A percentile compares a stretch with the other conserved stretches of the same genome.
phyloP scores from a whole-genome alignment of 2,113 vertebrate species.

The Oostethus manadensis region DNA sequence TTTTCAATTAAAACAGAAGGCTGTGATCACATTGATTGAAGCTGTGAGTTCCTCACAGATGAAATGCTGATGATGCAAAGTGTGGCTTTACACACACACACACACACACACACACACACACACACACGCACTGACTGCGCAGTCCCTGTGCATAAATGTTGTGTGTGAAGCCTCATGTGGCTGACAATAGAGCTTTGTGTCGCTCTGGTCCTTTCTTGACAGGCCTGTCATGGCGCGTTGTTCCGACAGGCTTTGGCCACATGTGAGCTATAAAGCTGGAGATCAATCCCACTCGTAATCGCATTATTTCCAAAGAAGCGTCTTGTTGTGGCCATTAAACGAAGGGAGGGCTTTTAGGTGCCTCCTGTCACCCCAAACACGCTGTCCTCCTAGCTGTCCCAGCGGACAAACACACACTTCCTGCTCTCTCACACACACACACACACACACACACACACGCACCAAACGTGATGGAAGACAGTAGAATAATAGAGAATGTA shows the following conservation, averaged over 20 bases:
- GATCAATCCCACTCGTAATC: slow-evolving; percentile 56
- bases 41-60: too few relatives aligned
- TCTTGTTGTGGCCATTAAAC: slow-evolving; percentile 24
- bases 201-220: slow-evolving; percentile 25
- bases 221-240: slow-evolving; percentile 24
- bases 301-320: slow-evolving; percentile 53
- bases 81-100: slow-evolving; percentile 3
- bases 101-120: too few relatives aligned
- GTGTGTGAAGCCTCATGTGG: slow-evolving; percentile 35
- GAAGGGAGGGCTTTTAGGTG: slow-evolving; percentile 9
- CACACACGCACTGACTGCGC: slow-evolving; percentile 20
- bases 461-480: slow-evolving; percentile 17
- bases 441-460: slow-evolving; percentile 21
- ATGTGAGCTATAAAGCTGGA: slow-evolving; percentile 48
- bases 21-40: too few relatives aligned
- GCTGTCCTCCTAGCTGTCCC: slow-evolving; percentile 26
- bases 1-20: too few relatives aligned
- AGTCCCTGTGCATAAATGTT: slow-evolving; percentile 37
- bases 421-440: slow-evolving; percentile 7
- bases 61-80: not conserved
- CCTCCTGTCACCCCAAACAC: slow-evolving; percentile 34
- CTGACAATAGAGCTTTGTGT: slow-evolving; percentile 42
- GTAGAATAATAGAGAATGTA: slow-evolving; percentile 7
- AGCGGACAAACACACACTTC: slow-evolving; percentile 23
- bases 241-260: slow-evolving; percentile 29